Evolutionary conservation across 1,140 invertebrate species (phyloP).

Genomic region (Zaprionus nigranus): DNA sequence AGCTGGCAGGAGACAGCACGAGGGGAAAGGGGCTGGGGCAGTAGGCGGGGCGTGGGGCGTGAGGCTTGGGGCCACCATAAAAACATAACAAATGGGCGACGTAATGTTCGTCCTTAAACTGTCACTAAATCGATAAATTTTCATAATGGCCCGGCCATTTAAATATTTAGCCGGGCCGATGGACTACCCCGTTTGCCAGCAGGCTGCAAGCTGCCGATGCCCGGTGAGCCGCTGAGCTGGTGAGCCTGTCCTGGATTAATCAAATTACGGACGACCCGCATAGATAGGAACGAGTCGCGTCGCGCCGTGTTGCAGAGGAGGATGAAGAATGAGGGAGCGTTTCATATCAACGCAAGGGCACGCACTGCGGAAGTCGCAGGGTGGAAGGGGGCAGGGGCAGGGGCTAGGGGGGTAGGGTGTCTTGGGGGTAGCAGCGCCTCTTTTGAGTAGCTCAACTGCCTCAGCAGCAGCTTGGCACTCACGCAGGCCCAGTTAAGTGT

Average conservation of each 20-base stretch:
- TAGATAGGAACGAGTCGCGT: conserved; percentile 53
- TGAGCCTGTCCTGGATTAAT: conserved; percentile 66
- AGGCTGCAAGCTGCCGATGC: neutral
- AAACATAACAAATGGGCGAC: conserved; percentile 81
- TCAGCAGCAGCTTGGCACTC: conserved; percentile 45
- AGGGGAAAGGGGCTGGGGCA: neutral
- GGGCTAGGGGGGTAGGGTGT: neutral
- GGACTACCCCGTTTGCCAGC: conserved; percentile 23
- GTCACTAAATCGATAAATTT: conserved; percentile 83
- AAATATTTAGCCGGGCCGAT: conserved; percentile 71
- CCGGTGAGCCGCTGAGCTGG: too few species aligned
- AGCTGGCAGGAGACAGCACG: conserved; percentile 61
- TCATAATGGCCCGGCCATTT: conserved; percentile 81
- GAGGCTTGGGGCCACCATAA: conserved; percentile 53
- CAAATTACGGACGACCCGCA: conserved; percentile 77
- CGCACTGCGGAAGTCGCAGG: conserved; percentile 59
- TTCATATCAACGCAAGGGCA: conserved; percentile 76
- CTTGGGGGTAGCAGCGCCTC: conserved; percentile 16
- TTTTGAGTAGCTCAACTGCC: conserved; percentile 55
- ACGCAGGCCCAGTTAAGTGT: conserved; percentile 79
- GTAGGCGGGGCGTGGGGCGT: too few species aligned
- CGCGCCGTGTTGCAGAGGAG: neutral
- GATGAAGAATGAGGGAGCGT: conserved; percentile 12
- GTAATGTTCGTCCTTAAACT: conserved; percentile 82
- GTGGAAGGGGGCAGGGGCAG: neutral